Evolutionary conservation across 2,888 invertebrate genomes (phyloP), one percentile per base, ranked within the genome.

Genomic region (Callosobruchus maculatus): DNA sequence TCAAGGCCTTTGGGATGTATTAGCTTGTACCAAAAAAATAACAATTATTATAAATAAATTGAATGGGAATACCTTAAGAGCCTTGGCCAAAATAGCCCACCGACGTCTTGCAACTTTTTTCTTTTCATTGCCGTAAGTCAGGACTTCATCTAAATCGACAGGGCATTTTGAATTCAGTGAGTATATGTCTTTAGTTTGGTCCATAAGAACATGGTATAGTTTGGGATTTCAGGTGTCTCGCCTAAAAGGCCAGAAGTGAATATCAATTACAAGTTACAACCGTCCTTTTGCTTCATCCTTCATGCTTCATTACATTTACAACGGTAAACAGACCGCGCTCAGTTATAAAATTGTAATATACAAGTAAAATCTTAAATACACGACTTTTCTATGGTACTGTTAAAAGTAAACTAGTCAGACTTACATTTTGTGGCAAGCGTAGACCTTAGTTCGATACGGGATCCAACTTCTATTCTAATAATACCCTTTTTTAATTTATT

Each of bases 31-130:
- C 9, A 13, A 49, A 13, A 18, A 18, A 49, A 49, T 18, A 49
- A 49, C 3, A 13, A 49, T 13, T 1, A 49, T 1, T 49, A 18
- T 49, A 49, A 18, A 13, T 49, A 49, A 49, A 49, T 7, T 49
- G 49, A 49, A 49, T 49, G 22, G 20, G 69, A 31, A 74, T 86
- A 88, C 87, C 86, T 87, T 88, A 77, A 93, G 84, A 70, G 92
- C 93, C 79, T 91, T 91, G 73, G 93, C 93, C 81, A 93, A 87
- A 71, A 93, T 90, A 77, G 90, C 90, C 93, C 93, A 93, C 80
- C 93, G 90, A 83, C 90, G 89, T 77, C 92, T 89, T 22, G 93
- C 93, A 77, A 89, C 89, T 82, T 88, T 88, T 85, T 87, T 87
- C 84, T 85, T 87, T 82, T 86, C 85, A 84, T 84, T 85, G 78